Evolutionary conservation across 2,888 invertebrate species (phyloP).

Genomic region (Apamea monoglypha): DNA sequence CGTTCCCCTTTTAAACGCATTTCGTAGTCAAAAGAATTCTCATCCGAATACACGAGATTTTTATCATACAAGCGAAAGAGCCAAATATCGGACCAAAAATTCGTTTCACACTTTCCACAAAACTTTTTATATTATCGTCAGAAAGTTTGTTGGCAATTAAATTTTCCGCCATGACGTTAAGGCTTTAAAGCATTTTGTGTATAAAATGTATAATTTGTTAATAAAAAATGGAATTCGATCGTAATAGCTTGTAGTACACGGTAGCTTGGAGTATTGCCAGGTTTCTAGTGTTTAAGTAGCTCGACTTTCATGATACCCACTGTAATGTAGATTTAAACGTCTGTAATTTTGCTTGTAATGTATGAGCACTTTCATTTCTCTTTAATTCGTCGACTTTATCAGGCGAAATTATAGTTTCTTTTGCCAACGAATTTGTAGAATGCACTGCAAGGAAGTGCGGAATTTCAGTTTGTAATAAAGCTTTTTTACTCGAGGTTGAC

Average conservation of each 20-base stretch:
- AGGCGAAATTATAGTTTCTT: slow-evolving; percentile 56
- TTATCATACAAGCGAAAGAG: slow-evolving; percentile 22
- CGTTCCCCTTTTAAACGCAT: slow-evolving; percentile 13
- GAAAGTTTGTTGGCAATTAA: slow-evolving; percentile 49
- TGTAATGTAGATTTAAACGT: slow-evolving; percentile 66
- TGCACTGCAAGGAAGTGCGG: slow-evolving; percentile 19
- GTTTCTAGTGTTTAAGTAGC: slow-evolving; percentile 69
- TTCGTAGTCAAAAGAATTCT: slow-evolving; percentile 27
- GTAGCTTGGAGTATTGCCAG: slow-evolving; percentile 76
- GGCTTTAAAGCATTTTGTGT: slow-evolving; percentile 43
- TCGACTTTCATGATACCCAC: slow-evolving; percentile 66
- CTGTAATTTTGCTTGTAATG: slow-evolving; percentile 63
- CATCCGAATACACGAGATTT: slow-evolving; percentile 12
- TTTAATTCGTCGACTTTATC: slow-evolving; percentile 63
- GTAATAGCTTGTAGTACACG: slow-evolving; percentile 71
- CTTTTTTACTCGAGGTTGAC: slow-evolving; percentile 9
- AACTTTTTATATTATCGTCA: slow-evolving; percentile 32
- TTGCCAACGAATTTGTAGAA: slow-evolving; percentile 50
- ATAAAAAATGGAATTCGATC: slow-evolving; percentile 56
- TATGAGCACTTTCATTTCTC: slow-evolving; percentile 57
- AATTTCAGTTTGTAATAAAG: slow-evolving; percentile 31
- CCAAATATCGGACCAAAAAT: slow-evolving; percentile 29
- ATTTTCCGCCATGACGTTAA: slow-evolving; percentile 32
- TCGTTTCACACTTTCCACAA: slow-evolving; percentile 33
- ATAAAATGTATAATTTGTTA: slow-evolving; percentile 26